Percentiles rank a stretch among this genome's conserved stretches.
phyloP scores from a whole-genome alignment of 2,888 invertebrate genomes.

The Euproctis similis region DNA sequence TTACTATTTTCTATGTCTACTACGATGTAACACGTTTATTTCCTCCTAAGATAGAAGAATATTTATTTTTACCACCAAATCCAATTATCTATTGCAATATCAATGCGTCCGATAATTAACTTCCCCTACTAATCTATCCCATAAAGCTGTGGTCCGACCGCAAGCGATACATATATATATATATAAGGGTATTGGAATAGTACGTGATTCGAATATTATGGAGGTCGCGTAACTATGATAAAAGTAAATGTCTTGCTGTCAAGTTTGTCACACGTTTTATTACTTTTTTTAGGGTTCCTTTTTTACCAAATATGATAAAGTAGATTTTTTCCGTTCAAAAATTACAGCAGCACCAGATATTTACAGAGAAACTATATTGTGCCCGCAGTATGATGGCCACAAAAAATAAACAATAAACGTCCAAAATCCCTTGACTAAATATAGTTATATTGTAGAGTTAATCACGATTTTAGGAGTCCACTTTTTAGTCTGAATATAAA shows the following conservation, averaged over 20 bases:
- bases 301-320: too few relatives aligned
- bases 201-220: slow-evolving; percentile 20
- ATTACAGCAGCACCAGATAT: too few relatives aligned
- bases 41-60: not conserved
- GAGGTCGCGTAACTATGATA: slow-evolving; percentile 22
- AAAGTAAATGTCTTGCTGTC: slow-evolving; percentile 20
- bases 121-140: slow-evolving; percentile 13
- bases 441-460: too few relatives aligned
- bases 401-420: too few relatives aligned
- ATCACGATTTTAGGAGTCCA: too few relatives aligned
- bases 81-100: slow-evolving; percentile 1
- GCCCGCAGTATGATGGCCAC: too few relatives aligned
- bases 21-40: too few relatives aligned
- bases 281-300: slow-evolving; percentile 23
- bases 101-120: slow-evolving; percentile 16
- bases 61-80: not conserved
- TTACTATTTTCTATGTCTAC: too few relatives aligned
- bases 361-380: too few relatives aligned
- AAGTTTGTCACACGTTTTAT: slow-evolving; percentile 25
- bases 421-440: too few relatives aligned
- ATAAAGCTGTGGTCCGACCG: slow-evolving; percentile 14
- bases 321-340: too few relatives aligned
- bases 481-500: too few relatives aligned
- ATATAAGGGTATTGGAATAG: slow-evolving; percentile 16
- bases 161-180: slow-evolving; percentile 15